Conservation (phyloP, 2,797 vertebrate species). For the Pseudochromis fuscus region DNA sequence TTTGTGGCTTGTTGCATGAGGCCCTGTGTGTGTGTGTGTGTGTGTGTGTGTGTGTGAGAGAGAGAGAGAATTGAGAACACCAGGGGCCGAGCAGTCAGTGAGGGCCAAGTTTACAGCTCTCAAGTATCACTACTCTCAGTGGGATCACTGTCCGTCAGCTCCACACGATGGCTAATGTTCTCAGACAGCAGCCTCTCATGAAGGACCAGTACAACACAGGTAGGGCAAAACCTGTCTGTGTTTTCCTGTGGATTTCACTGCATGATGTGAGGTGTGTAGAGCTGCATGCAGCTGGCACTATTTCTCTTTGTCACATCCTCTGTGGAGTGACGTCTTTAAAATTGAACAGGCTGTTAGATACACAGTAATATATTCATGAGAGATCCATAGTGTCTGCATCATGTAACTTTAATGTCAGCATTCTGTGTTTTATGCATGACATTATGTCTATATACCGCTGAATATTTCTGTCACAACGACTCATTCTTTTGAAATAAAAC, state of each 20-base stretch:
- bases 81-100: conserved; percentile 13
- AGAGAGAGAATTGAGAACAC: conserved; percentile 2
- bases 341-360: background rate
- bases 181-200: conserved; percentile 56
- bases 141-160: conserved; percentile 59
- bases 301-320: background rate
- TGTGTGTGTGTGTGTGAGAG: too few species aligned
- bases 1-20: too few species aligned
- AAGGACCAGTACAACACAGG: conserved; percentile 58
- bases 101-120: conserved; percentile 39
- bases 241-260: background rate
- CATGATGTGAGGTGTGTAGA: background rate
- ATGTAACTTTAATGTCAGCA: background rate
- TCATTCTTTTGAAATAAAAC: background rate
- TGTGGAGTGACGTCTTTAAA: background rate
- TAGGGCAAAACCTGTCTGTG: conserved; percentile 33
- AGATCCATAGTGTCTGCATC: background rate
- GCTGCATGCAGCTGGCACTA: background rate
- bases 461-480: background rate
- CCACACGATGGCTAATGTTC: conserved; percentile 53
- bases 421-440: background rate
- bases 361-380: background rate
- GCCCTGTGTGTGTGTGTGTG: too few species aligned
- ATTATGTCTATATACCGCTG: background rate
- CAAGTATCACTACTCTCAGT: conserved; percentile 58